Conservation (phyloP, 2,888 invertebrate species). For the Synanthedon tipuliformis region DNA sequence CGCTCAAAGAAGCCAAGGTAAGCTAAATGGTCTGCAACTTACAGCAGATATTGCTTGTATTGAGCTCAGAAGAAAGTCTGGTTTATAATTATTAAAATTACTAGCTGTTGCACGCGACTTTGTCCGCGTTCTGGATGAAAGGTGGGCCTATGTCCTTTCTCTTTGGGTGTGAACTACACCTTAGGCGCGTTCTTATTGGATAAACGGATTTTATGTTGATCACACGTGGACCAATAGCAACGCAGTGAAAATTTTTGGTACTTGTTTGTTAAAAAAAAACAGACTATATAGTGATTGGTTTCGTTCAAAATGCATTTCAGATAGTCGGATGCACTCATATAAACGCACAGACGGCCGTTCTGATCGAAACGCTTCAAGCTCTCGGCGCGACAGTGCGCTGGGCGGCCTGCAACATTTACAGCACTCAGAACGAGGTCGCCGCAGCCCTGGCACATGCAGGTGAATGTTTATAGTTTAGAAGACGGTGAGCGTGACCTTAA, state of each 20-base stretch:
- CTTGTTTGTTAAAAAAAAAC: background rate
- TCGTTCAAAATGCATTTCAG: slow-evolving; percentile 20
- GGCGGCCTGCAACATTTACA: slow-evolving; percentile 98
- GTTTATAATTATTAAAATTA: background rate
- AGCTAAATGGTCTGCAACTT: background rate
- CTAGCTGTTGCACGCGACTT: too few relatives aligned
- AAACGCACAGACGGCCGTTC: slow-evolving; percentile 97
- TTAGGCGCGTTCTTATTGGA: too few relatives aligned
- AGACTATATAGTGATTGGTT: background rate
- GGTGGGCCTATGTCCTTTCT: too few relatives aligned
- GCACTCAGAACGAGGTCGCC: slow-evolving; percentile 98
- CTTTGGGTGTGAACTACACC: too few relatives aligned
- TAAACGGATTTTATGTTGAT: too few relatives aligned
- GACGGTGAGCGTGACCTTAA: background rate
- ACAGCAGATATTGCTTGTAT: background rate
- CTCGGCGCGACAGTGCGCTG: slow-evolving; percentile 93
- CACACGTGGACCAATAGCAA: too few relatives aligned
- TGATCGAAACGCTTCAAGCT: slow-evolving; percentile 89
- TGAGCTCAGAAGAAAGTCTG: background rate
- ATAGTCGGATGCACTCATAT: slow-evolving; percentile 98
- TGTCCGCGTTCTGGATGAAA: too few relatives aligned
- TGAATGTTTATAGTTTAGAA: slow-evolving; percentile 8
- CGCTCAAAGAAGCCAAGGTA: slow-evolving; percentile 91
- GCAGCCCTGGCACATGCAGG: slow-evolving; percentile 92
- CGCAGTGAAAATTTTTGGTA: too few relatives aligned